Conservation (phyloP, 2,113 vertebrate genomes). For the Ochotona princeps region DNA sequence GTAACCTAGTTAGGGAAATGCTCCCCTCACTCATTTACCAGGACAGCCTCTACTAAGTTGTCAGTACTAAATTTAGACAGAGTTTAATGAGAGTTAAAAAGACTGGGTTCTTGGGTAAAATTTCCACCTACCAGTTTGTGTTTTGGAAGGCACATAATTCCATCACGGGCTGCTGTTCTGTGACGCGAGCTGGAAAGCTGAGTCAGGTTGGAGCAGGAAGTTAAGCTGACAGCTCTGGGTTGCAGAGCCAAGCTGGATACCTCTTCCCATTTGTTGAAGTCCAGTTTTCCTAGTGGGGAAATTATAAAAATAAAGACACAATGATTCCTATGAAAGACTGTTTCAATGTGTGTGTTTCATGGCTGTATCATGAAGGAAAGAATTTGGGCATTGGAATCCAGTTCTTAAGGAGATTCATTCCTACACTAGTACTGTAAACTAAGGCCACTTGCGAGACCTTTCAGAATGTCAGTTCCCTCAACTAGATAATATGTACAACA, state of each 20-base stretch:
- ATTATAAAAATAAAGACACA: background rate
- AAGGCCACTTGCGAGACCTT: background rate
- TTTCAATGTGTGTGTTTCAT: background rate
- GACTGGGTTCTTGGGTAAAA: conserved; percentile 42
- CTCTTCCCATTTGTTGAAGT: background rate
- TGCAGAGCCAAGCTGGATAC: background rate
- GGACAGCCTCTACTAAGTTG: conserved; percentile 44
- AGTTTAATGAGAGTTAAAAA: conserved; percentile 52
- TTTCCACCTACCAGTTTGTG: conserved; percentile 34
- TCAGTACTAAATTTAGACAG: conserved; percentile 54
- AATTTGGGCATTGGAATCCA: accelerated
- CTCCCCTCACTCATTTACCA: background rate
- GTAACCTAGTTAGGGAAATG: background rate
- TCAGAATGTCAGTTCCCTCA: background rate
- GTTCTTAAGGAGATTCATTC: background rate
- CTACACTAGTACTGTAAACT: background rate
- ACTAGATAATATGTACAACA: background rate
- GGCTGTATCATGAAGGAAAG: background rate
- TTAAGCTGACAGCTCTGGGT: background rate
- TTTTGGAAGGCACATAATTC: conserved; percentile 26
- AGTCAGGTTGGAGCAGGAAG: background rate
- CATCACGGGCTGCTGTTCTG: background rate
- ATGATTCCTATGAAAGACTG: background rate
- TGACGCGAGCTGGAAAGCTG: conserved; percentile 43
- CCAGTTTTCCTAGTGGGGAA: background rate